Evolutionary conservation across 2,113 vertebrate species (phyloP).

Genomic region (Dicentrarchus labrax): DNA sequence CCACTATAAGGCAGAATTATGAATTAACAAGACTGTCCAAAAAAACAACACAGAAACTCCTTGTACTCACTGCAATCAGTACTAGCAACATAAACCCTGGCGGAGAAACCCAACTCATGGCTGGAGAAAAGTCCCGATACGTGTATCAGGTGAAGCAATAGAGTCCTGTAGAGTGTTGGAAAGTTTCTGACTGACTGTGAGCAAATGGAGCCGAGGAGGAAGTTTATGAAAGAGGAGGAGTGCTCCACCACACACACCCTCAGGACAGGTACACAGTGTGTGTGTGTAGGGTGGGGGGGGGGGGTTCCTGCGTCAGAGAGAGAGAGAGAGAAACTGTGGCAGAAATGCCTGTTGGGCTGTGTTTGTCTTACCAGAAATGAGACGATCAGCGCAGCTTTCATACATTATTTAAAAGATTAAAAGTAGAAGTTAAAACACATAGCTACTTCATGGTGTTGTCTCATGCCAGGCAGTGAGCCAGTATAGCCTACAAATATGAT

Average conservation of each 20-base stretch:
- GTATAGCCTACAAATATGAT: background rate
- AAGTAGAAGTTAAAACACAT: too few relatives aligned
- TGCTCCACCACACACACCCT: background rate
- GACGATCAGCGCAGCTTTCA: too few relatives aligned
- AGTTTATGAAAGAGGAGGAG: background rate
- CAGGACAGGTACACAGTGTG: background rate
- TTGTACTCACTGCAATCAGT: slow-evolving; percentile 28
- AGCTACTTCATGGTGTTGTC: too few relatives aligned
- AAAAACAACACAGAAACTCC: background rate
- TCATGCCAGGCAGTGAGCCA: too few relatives aligned
- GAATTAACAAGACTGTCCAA: background rate
- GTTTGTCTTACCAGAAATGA: too few relatives aligned
- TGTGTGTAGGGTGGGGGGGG: too few relatives aligned
- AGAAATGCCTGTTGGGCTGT: too few relatives aligned
- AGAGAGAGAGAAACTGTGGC: too few relatives aligned
- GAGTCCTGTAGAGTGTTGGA: too few relatives aligned
- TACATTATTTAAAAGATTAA: too few relatives aligned
- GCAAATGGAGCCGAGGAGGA: background rate
- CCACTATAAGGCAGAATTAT: background rate
- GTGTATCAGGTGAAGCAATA: background rate
- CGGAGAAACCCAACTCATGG: slow-evolving; percentile 27
- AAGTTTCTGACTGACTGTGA: background rate
- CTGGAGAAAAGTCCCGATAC: background rate
- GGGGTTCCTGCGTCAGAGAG: too few relatives aligned
- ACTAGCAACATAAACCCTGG: background rate